Evolutionary conservation across 2,888 invertebrate species (phyloP).

Genomic region (Eumerus sabulonum): DNA sequence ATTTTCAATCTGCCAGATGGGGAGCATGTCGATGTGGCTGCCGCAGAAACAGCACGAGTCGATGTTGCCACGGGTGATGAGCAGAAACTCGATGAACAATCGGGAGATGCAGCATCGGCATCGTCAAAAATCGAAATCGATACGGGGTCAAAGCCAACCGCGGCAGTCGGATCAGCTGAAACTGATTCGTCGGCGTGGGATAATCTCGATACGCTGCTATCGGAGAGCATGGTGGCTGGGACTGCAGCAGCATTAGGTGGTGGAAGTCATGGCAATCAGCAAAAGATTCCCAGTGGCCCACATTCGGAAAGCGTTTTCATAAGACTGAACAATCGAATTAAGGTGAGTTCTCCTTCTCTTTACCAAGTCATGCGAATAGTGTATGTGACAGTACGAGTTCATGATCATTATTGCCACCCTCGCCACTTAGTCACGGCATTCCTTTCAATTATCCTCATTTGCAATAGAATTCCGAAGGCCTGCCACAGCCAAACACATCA

Average conservation of each 20-base stretch:
- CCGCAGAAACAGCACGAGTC: conserved; percentile 21
- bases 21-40: conserved; percentile 24
- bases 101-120: conserved; percentile 50
- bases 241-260: conserved; percentile 60
- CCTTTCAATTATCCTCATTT: conserved; percentile 44
- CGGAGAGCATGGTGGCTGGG: conserved; percentile 68
- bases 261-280: conserved; percentile 71
- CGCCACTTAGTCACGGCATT: conserved; percentile 16
- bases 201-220: conserved; percentile 75
- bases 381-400: neutral
- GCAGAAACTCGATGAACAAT: conserved; percentile 24
- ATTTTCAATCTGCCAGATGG: conserved; percentile 73
- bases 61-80: conserved; percentile 30
- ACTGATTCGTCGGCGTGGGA: conserved; percentile 74
- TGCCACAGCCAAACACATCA: conserved; percentile 26
- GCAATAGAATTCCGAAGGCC: conserved; percentile 45
- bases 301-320: conserved; percentile 98
- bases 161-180: conserved; percentile 29
- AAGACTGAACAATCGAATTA: conserved; percentile 95
- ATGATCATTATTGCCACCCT: conserved; percentile 4
- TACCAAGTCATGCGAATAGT: no score
- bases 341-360: conserved; percentile 81
- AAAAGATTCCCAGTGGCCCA: conserved; percentile 74
- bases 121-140: conserved; percentile 44
- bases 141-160: conserved; percentile 6